Base-by-base conservation (phyloP, 2,113 vertebrate genomes). In the Galemys pyrenaicus region DNA sequence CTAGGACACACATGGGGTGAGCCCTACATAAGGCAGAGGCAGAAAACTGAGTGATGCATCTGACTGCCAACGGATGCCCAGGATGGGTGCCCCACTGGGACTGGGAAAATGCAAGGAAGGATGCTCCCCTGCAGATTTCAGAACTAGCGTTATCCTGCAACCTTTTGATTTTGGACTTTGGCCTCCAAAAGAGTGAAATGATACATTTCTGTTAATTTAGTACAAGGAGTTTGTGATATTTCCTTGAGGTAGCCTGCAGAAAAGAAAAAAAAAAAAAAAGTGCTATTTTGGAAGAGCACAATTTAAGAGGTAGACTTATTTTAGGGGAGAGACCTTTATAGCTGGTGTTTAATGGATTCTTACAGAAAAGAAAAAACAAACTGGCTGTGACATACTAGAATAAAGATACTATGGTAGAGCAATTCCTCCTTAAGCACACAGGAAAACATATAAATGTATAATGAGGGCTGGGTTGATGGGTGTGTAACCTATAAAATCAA, bases 1-100 rank as follows among this genome's bases (percentile, higher is more conserved):
- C 39, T 41, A 64, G 13, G 6, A 79, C 28, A 92, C 54, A 70
- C 13, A 9, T 8, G 32, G n/a, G 16, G 15, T 56, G 28, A 92
- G 4, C 12, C 11, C 16, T 13, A 10, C 12, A 4, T 3, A 41
- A 22, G 16, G 54, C 1, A 9, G 28, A 13, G 3, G 51, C 15
- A 54, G 41, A 92, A 24, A n/a, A 0, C 24, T 12, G 17, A 54
- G 9, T 39, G 26, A 79, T 15, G 28, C 12, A 32, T 11, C 71
- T 78, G 46, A 2, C 75, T 26, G 16, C 9, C 80, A 75, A 64
- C 2, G 13, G 64, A 70, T 17, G 17, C 26, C 35, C 32, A 71
- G 35, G 28, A 41, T 3, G 4, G 28, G 20, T 2, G 3, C 8
- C 19, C 13, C 49, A 58, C 17, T 30, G 51, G 62, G 58, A 1